Evolutionary conservation across 2,113 vertebrate species (phyloP).

Genomic region (Salvelinus fontinalis): DNA sequence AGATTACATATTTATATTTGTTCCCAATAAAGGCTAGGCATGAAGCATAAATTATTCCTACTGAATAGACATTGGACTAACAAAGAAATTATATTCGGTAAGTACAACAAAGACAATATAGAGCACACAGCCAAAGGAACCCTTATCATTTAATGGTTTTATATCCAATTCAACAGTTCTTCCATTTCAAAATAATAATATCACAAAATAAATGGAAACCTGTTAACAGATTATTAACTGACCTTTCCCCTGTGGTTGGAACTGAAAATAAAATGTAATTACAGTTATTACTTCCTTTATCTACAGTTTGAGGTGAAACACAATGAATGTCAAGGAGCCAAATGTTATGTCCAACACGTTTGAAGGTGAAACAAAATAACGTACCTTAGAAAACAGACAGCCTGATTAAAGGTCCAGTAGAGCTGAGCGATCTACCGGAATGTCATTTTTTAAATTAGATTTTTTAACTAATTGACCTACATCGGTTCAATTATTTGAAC

Average conservation of each 20-base stretch:
- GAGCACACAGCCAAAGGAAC: not conserved
- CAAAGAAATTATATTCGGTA: not conserved
- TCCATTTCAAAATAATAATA: not conserved
- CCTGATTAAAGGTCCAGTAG: too few species aligned
- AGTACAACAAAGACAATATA: not conserved
- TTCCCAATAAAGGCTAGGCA: not conserved
- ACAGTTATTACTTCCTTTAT: not conserved
- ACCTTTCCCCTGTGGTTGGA: not conserved
- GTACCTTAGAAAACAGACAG: not conserved
- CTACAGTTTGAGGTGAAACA: not conserved
- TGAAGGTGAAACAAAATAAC: not conserved
- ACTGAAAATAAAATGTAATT: not conserved
- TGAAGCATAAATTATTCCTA: not conserved
- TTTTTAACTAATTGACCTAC: too few species aligned
- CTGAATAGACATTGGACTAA: not conserved
- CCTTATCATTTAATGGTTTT: slow-evolving; percentile 1
- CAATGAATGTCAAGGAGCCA: not conserved
- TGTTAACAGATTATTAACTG: not conserved
- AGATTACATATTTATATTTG: not conserved
- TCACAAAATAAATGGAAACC: not conserved
- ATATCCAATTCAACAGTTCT: not conserved
- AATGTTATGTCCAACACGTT: not conserved
- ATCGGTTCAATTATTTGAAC: too few species aligned
- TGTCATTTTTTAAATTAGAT: too few species aligned
- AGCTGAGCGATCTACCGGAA: too few species aligned